These are phyloP conservation scores for Excalfactoria chinensis DNA, from an alignment of 2,113 vertebrate species.

Conservation along the genomic window DNA sequence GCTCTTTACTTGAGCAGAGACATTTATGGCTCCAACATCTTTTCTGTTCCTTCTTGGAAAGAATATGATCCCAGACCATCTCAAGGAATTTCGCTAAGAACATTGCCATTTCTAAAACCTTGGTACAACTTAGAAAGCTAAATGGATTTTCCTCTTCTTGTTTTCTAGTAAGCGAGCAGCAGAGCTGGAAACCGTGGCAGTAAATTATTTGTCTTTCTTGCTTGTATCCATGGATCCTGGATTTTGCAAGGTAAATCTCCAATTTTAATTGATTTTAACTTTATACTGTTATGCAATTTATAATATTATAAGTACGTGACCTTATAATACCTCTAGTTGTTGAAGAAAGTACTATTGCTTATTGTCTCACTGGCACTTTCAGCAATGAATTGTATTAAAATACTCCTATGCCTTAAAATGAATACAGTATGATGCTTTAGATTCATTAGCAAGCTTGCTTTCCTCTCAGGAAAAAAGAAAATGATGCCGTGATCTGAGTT, in stretches of 20 bases:
- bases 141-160: slow-evolving; percentile 20
- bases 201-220: slow-evolving; percentile 9
- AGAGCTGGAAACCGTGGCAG: not conserved
- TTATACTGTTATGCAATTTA: not conserved
- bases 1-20: not conserved
- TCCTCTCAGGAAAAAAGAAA: not conserved
- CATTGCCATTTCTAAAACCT: not conserved
- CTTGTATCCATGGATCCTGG: slow-evolving; percentile 4
- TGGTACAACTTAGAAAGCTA: not conserved
- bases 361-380: not conserved
- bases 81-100: not conserved
- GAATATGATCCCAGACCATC: not conserved
- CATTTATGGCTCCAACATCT: not conserved
- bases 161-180: slow-evolving; percentile 40
- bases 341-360: not conserved
- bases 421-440: not conserved
- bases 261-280: slow-evolving; percentile 15
- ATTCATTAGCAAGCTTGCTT: not conserved
- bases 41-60: not conserved
- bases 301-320: not conserved
- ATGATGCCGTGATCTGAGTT: not conserved
- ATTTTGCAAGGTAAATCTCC: slow-evolving; percentile 69
- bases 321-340: not conserved
- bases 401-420: not conserved
- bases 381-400: not conserved